Base-by-base conservation (phyloP, 2,888 invertebrate genomes). In the Stramonita haemastoma region DNA sequence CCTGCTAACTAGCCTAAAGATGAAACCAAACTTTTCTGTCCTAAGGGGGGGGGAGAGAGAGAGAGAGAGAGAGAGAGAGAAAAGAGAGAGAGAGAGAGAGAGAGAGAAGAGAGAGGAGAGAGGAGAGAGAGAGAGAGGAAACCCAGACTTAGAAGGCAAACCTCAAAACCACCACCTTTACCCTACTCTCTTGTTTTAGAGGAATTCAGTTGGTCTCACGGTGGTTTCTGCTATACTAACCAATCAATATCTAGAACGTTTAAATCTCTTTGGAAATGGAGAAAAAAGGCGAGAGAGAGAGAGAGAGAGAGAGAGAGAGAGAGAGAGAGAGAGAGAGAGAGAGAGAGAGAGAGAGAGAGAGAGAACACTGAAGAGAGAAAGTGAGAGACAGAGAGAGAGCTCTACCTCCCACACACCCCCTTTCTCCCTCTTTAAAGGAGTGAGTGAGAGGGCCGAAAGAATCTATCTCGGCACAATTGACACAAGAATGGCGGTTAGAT, bases 241-340 rank as follows among this genome's bases (percentile, higher is more conserved):
- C 46, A 83, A 83, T 83, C 81, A 83, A 83, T 83, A 83, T 46
- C 81, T 26, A 46, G 8, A 46, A 83, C 81, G 81, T 83, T 46
- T 46, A 83, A 81, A 46, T 46, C 36, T 83, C 81, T 83, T 46
- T 34, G 73, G 29, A 73, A 73, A 73, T 73, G 60, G 60, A 17
- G 29, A 29, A 29, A 57, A 57, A 26, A 6, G 15, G 29, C 34
- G 66, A 60, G 46, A 46, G 46, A 46, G 46, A 46, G 46, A 46
- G 46, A 46, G 46, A 46, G 46, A 8, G 8, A 8, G 46, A 46
- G 46, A 46, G 46, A 46, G 46, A 46, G 46, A 46, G 46, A 46
- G 46, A 46, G 46, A 46, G 46, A 46, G 46, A 46, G 46, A 46
- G 46, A 46, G 46, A 46, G 46, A 46, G 46, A 46, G 46, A 46